These are phyloP conservation scores for Lampris megalopsis DNA, from an alignment of 2,113 vertebrate genomes.

Conservation along the genomic window DNA sequence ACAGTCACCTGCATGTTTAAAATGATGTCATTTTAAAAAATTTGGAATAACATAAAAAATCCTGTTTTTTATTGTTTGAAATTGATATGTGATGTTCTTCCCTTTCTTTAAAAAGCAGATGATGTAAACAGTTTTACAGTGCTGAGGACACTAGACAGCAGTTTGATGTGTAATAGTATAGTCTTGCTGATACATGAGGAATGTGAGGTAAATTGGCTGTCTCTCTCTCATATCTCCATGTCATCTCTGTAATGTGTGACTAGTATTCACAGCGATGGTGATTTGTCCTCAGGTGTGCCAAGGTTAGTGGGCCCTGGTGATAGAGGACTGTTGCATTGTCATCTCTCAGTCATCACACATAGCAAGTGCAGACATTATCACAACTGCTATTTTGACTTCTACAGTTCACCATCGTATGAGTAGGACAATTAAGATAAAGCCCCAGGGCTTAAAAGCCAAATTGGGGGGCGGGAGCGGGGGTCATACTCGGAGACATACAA, in stretches of 20 bases:
- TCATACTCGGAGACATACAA: background rate
- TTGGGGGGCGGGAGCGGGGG: too few species aligned
- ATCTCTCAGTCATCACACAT: slow-evolving; percentile 56
- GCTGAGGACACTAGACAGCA: background rate
- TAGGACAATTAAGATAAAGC: slow-evolving; percentile 50
- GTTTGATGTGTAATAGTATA: slow-evolving; percentile 4
- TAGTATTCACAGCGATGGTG: slow-evolving; percentile 15
- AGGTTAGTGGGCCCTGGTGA: slow-evolving; percentile 55
- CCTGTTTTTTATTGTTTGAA: too few species aligned
- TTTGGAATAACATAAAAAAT: too few species aligned
- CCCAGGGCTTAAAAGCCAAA: background rate
- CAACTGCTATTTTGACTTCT: slow-evolving; percentile 52
- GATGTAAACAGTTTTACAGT: too few species aligned
- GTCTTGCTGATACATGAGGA: background rate
- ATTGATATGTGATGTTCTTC: too few species aligned
- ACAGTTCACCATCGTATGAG: slow-evolving; percentile 39
- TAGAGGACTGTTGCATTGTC: slow-evolving; percentile 52
- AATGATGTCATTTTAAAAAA: too few species aligned
- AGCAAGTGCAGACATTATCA: slow-evolving; percentile 52
- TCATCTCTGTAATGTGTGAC: slow-evolving; percentile 34
- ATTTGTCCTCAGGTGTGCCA: slow-evolving; percentile 65
- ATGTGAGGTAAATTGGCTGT: background rate
- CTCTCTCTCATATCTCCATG: slow-evolving; percentile 15
- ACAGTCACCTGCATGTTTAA: too few species aligned
- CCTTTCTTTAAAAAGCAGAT: too few species aligned